A percentile compares a stretch with the other conserved stretches of the same genome.
Conservation (phyloP, 2,888 invertebrate genomes). For the Panopea generosa region DNA sequence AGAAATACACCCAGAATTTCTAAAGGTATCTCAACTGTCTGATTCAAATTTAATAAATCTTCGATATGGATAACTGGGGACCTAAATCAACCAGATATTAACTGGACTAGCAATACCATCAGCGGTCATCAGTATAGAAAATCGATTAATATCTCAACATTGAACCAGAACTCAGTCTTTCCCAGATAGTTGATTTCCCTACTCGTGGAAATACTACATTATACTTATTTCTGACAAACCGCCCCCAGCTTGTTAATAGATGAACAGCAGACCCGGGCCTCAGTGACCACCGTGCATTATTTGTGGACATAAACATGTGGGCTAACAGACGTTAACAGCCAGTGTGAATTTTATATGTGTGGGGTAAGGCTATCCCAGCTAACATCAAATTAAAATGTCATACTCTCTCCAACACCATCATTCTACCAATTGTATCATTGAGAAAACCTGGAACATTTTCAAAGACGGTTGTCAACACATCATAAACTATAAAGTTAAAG, state of each 20-base stretch:
- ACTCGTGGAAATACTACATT: constrained; percentile 20
- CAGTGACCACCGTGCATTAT: constrained; percentile 35
- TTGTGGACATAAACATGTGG: constrained; percentile 14
- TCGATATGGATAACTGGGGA: too few relatives aligned
- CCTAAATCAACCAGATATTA: constrained; percentile 32
- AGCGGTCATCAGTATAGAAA: constrained; percentile 31
- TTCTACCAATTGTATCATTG: background rate
- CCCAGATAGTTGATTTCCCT: constrained; percentile 23
- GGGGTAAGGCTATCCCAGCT: background rate
- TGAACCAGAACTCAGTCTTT: constrained; percentile 11
- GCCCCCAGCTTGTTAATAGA: constrained; percentile 22
- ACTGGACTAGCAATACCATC: constrained; percentile 33
- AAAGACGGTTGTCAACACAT: background rate
- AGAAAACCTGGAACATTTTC: background rate
- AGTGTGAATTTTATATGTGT: constrained; percentile 17
- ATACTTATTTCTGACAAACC: constrained; percentile 36
- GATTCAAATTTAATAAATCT: constrained; percentile 11
- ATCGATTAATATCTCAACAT: constrained; percentile 17
- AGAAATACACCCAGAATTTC: constrained; percentile 5
- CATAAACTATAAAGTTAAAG: constrained; percentile 4
- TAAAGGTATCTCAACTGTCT: background rate
- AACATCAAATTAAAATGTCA: background rate
- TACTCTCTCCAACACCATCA: background rate
- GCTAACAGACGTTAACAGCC: constrained; percentile 8
- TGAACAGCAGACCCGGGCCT: constrained; percentile 20